Percentiles rank a stretch among this genome's conserved stretches.
phyloP scores from a whole-genome alignment of 2,113 vertebrate species.

The Eulacestoma nigropectus region DNA sequence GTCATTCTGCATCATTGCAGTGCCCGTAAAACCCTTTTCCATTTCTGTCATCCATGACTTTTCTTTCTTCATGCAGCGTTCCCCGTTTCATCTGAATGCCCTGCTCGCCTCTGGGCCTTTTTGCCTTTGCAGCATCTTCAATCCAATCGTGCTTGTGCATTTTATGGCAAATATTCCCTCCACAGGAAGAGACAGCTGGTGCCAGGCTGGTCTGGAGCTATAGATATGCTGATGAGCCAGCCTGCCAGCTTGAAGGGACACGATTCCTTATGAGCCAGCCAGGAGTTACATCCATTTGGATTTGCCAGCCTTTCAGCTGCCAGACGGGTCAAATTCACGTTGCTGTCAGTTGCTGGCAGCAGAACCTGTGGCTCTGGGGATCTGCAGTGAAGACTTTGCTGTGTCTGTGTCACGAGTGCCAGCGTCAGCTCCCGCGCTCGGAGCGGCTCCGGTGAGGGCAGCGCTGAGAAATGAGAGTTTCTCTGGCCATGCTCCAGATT shows the following conservation, averaged over 20 bases:
- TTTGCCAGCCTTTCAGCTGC: constrained; percentile 32
- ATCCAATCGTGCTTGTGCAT: background rate
- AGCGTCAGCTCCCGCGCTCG: background rate
- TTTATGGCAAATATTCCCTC: background rate
- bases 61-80: background rate
- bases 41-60: background rate
- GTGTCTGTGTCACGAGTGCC: background rate
- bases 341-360: background rate
- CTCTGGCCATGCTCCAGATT: background rate
- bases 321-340: background rate
- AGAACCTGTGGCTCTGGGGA: background rate
- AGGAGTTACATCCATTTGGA: background rate
- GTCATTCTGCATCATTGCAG: background rate
- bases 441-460: background rate
- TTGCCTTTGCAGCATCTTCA: background rate
- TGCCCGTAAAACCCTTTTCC: background rate
- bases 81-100: background rate
- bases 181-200: background rate
- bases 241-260: background rate
- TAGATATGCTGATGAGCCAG: background rate
- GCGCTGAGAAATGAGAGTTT: background rate
- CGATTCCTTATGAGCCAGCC: background rate
- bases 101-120: background rate
- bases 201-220: background rate
- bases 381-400: background rate